Base-by-base conservation (phyloP, 1,140 invertebrate species). In the Dysdera silvatica region DNA sequence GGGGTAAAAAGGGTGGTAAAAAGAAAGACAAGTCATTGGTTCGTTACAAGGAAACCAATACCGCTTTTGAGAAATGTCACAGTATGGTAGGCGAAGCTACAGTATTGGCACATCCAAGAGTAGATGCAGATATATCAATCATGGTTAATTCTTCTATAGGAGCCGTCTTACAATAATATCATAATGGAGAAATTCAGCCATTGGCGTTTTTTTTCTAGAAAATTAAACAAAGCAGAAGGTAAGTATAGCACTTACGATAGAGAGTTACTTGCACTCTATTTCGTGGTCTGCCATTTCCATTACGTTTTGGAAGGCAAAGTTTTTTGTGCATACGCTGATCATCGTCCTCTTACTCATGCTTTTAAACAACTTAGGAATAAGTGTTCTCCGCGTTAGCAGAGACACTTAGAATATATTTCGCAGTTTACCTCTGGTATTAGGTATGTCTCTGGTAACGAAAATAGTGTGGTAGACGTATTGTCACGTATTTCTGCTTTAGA, bases 401-500 rank as follows among this genome's bases (percentile, higher is more conserved):
- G 67, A 12, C 71, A 78, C 12, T 55, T 78, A 0, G 70, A 77
- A 53, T 74, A 63, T 32, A 75, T 79, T 14, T 60, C 69, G 0
- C 74, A 76, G 64, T 77, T 73, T 55, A 72, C 72, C 0, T 74
- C 72, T 0, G 65, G 74, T 26, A 74, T 78, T 32, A 31, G 60
- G 16, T 70, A 77, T 61, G 67, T 78, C 18, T 20, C 65, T 2
- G 76, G 78, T 10, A 52, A 62, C 1, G 63, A 72, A 3, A 78
- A 79, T 47, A 43, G 47, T 23, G 37, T 63, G 8, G 61, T 60
- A 1, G 61, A 64, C 61, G 5, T 40, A 1, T 32, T 63, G 4
- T 65, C 61, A 6, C 49, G 57, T n/a, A 32, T 61, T 18, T 14
- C 32, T 23, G 4, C 4, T 18, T 32, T 43, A 4, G 2, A 26